These are phyloP conservation scores for Paramormyrops hopkinsi DNA, from an alignment of 2,797 vertebrate genomes.

Conservation along the genomic window DNA sequence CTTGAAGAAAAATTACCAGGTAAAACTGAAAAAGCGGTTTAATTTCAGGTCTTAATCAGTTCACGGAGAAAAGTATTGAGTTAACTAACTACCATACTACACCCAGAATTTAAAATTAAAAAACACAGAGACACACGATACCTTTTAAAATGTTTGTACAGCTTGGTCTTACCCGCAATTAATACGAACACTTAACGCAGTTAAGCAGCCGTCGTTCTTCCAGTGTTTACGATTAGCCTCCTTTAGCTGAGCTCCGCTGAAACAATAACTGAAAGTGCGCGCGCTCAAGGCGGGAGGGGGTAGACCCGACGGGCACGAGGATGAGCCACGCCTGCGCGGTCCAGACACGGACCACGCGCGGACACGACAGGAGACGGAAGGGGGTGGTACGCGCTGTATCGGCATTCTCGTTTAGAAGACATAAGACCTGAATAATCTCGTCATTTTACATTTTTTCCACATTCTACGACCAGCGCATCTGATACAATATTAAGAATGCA, in stretches of 20 bases:
- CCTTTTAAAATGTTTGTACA: background rate
- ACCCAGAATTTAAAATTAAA: background rate
- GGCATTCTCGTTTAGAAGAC: background rate
- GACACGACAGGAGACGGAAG: background rate
- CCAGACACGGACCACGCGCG: background rate
- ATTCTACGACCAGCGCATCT: background rate
- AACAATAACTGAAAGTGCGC: slow-evolving; percentile 15
- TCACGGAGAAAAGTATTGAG: background rate
- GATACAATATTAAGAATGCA: background rate
- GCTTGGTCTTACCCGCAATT: slow-evolving; percentile 56
- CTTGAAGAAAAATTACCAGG: background rate
- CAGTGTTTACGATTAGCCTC: background rate
- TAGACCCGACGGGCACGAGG: background rate
- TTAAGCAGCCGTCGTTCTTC: background rate
- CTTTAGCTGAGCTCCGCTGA: background rate
- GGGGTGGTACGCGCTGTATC: background rate
- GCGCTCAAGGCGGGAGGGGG: background rate
- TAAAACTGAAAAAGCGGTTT: background rate
- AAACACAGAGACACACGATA: background rate
- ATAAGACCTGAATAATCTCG: background rate
- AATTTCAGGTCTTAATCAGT: background rate
- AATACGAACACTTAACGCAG: slow-evolving; percentile 25
- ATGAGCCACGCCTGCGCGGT: slow-evolving; percentile 7
- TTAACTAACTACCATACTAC: background rate
- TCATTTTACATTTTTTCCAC: background rate